Percentiles rank a stretch among this genome's conserved stretches.
Evolutionary conservation across 2,888 invertebrate genomes (phyloP).

Genomic region (Ochropacha duplaris): DNA sequence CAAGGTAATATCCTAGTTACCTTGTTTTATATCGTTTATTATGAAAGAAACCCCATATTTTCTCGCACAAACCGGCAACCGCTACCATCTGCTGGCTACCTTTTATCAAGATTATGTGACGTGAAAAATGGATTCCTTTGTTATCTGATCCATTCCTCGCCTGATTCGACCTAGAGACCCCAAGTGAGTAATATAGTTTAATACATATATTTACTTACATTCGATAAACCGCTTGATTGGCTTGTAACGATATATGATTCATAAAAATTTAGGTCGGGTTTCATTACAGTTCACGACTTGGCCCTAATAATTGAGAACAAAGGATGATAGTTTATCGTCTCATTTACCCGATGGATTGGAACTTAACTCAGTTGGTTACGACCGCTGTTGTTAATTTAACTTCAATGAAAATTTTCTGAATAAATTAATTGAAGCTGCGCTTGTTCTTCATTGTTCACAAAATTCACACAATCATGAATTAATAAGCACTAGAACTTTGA

Average conservation of each 20-base stretch:
- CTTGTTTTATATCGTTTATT: slow-evolving; percentile 1
- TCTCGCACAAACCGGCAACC: background rate
- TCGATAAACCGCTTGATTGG: slow-evolving; percentile 30
- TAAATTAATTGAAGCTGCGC: background rate
- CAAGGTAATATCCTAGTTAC: background rate
- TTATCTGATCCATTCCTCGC: slow-evolving; percentile 15
- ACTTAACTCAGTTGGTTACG: slow-evolving; percentile 16
- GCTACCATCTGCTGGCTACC: background rate
- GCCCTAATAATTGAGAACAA: slow-evolving; percentile 59
- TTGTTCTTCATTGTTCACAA: background rate
- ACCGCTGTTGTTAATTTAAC: background rate
- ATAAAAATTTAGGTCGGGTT: slow-evolving; percentile 47
- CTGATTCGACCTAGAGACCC: slow-evolving; percentile 7
- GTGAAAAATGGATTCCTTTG: slow-evolving; percentile 18
- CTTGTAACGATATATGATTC: slow-evolving; percentile 39
- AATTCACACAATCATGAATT: no score
- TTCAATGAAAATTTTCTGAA: slow-evolving; percentile 4
- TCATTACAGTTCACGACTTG: slow-evolving; percentile 40
- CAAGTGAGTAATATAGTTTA: slow-evolving; percentile 8
- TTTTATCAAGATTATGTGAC: slow-evolving; percentile 1
- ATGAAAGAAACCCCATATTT: background rate
- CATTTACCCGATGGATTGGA: slow-evolving; percentile 7
- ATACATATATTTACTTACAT: slow-evolving; percentile 7
- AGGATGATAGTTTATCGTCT: slow-evolving; percentile 50
- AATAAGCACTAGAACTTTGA: no score